Evolutionary conservation across 1,140 invertebrate species (phyloP), one percentile per base, ranked within the genome.

Genomic region (Aphelenchoides besseyi): DNA sequence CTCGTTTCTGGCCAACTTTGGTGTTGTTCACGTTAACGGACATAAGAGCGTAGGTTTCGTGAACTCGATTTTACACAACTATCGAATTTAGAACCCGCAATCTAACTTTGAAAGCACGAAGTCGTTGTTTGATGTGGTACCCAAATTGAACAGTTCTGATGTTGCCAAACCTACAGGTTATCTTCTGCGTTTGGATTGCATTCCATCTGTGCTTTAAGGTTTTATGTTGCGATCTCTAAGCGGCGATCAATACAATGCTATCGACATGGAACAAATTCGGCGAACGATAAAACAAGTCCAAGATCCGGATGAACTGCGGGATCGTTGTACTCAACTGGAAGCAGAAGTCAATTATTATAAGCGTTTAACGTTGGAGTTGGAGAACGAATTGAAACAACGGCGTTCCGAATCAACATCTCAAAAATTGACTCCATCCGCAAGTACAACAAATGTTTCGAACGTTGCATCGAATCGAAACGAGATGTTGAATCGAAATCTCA

Each of bases 301-400:
- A 29, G 63, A 66, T 53, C 55, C 55, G 12, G 63, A 66, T 41
- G 63, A 66, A 66, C 30, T 66, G 8, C 63, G 48, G 36, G 63
- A 66, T n/a, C 16, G 63, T 12, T 66, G 63, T 30, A 26, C 12
- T 16, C 63, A 66, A 32, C 36, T 66, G 16, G 63, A 66, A 53
- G n/a, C 26, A 16, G 63, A 66, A 35, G 32, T 66, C 36, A 29
- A 16, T 23, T 66, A 66, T 30, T 66, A 66, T 33, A 33, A 37
- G 30, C 12, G 26, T 23, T 32, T 66, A 30, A 35, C 63, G 32
- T 33, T 12, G 12, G 12, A 37, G 16, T 53, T 66, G 63, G 55
- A 37, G 30, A 35, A 16, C 1, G 26, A 55, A 32, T 53, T 66
- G 16, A 66, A 66, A 32, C 16, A 66, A 12, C 12, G 30, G n/a